These are phyloP conservation scores for Volucella inanis DNA, from an alignment of 2,888 invertebrate species.

Conservation along the genomic window DNA sequence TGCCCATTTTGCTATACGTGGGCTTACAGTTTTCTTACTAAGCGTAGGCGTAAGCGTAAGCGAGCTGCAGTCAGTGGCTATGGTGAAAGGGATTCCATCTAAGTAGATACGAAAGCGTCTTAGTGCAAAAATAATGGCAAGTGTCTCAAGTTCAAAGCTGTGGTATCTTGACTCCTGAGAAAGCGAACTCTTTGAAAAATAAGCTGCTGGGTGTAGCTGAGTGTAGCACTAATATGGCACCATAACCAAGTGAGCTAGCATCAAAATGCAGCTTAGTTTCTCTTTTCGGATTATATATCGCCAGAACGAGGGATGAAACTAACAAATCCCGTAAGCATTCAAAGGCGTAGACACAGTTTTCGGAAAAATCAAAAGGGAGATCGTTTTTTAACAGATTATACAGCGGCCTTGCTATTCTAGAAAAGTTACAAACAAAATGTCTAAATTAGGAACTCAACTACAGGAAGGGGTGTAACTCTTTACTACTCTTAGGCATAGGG, in stretches of 20 bases:
- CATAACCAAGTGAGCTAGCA: slow-evolving; percentile 76
- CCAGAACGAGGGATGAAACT: slow-evolving; percentile 71
- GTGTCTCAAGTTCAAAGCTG: slow-evolving; percentile 78
- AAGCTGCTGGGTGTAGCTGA: slow-evolving; percentile 76
- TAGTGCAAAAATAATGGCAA: slow-evolving; percentile 78
- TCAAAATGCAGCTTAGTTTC: slow-evolving; percentile 77
- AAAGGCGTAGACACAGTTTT: background rate
- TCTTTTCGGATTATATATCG: slow-evolving; percentile 76
- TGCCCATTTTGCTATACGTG: slow-evolving; percentile 78
- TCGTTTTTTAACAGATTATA: slow-evolving; percentile 43
- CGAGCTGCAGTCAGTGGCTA: slow-evolving; percentile 77
- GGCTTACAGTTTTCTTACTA: slow-evolving; percentile 76
- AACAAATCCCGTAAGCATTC: background rate
- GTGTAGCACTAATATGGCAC: slow-evolving; percentile 76
- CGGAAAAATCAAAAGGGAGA: slow-evolving; percentile 8
- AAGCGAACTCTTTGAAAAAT: slow-evolving; percentile 76
- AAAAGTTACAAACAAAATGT: slow-evolving; percentile 12
- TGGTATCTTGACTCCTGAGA: slow-evolving; percentile 76
- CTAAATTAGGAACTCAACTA: slow-evolving; percentile 35
- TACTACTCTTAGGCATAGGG: slow-evolving; percentile 48
- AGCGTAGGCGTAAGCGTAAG: slow-evolving; percentile 77
- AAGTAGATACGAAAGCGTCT: slow-evolving; percentile 75
- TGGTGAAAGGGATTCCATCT: slow-evolving; percentile 14
- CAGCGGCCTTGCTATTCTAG: slow-evolving; percentile 10
- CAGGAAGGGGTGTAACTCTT: slow-evolving; percentile 42